Evolutionary conservation across 2,888 invertebrate species (phyloP), one percentile per base, ranked within the genome.

Genomic region (Nezara viridula): DNA sequence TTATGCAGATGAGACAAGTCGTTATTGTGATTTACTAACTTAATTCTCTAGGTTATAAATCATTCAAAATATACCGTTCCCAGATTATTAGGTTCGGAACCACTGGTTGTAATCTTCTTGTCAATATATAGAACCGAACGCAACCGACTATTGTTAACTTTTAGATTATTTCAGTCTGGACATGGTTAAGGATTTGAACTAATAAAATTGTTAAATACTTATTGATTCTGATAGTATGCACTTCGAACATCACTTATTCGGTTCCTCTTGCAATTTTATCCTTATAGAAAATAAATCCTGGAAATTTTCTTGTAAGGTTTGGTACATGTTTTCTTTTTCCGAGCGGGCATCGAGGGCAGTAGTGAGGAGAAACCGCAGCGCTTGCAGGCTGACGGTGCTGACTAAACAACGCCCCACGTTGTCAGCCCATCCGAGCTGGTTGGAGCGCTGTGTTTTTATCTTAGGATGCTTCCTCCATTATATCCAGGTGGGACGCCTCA

Each of bases 351-450:
- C n/a, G 24, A 81, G 81, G 40, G n/a, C 81, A 81, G 44, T 77
- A 24, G 77, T 81, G n/a, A 81, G 81, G 81, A 44, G 81, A 81
- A 81, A 81, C 81, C 44, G 81, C 81, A 81, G 0, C 44, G 81
- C n/a, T 81, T 44, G 81, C 81, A 81, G n/a, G n/a, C 6, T 24
- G 9, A 24, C 40, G 9, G 10, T 81, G 81, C 81, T 81, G 81
- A 44, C 44, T n/a, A 7, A 44, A 16, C 5, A 27, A 77, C 44
- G 14, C 2, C 44, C 81, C 40, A 81, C 44, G 81, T 81, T 81
- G 44, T 47, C 77, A 81, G 81, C 81, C 7, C 44, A 81, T 81
- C 81, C 44, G 7, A 4, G 40, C 40, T 73, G 37, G 32, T 7
- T 55, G 55, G 55, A 73, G 37, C 16, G 73, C 73, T 21, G 37